A percentile compares a stretch with the other conserved stretches of the same genome.
Conservation (phyloP, 2,797 vertebrate genomes). For the Falco berigora region DNA sequence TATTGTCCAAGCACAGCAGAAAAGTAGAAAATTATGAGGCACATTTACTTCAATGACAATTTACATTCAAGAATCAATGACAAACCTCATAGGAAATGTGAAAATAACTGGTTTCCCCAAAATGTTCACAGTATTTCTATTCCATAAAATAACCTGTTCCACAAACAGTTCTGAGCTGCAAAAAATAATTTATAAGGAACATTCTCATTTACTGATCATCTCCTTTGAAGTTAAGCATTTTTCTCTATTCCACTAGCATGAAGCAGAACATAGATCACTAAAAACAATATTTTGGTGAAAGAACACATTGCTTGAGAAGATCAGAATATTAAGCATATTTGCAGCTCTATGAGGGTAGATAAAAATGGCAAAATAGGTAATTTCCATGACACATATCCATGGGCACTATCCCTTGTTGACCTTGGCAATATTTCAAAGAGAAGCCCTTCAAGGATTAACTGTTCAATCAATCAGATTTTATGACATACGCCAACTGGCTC, state of each 20-base stretch:
- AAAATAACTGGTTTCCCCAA: background rate
- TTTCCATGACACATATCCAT: background rate
- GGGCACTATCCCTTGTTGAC: slow-evolving; percentile 15
- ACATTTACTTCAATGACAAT: background rate
- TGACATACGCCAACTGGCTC: slow-evolving; percentile 17
- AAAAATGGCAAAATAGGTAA: slow-evolving; percentile 35
- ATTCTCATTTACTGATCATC: background rate
- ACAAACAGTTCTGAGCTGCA: background rate
- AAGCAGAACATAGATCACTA: background rate
- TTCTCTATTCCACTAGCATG: background rate
- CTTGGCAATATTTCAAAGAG: slow-evolving; percentile 54
- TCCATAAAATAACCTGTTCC: background rate
- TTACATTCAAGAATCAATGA: background rate
- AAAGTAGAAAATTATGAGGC: background rate
- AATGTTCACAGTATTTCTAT: background rate
- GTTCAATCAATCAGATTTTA: slow-evolving; percentile 60
- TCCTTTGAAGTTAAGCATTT: background rate
- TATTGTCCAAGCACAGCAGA: background rate
- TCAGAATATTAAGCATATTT: background rate
- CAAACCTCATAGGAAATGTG: background rate
- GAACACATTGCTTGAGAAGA: fast-evolving
- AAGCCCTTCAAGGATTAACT: slow-evolving; percentile 49
- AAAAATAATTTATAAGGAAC: background rate
- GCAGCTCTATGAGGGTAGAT: background rate
- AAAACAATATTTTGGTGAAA: background rate